Evolutionary conservation across 2,113 vertebrate genomes (phyloP), one percentile per base, ranked within the genome.

Genomic region (Dolichallabes microphthalmus): DNA sequence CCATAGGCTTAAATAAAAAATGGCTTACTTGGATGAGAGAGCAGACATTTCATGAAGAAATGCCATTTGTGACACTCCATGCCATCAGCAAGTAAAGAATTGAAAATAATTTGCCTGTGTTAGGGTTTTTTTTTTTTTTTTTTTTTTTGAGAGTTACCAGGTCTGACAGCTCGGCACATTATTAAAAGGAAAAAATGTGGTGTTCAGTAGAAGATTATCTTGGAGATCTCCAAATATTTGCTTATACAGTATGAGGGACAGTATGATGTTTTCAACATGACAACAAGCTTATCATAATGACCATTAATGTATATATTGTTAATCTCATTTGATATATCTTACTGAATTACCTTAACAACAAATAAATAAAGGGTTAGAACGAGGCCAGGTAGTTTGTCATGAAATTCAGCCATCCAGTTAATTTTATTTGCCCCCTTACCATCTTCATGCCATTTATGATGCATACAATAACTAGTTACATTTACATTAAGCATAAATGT

Each of bases 91-190:
- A 90, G 91, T 94, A 91, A 94, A 93, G 90, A 93, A 94, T 93
- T 89, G 93, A 93, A 92, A 92, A 91, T 93, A 95, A 95, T 95
- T 95, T 94, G 93, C 89, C 87, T 93, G 90, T 93, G 93, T 93
- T 90, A 94, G 88, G 90, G 92, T 89, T 92, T 63, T 27, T 82
- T 87, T 9, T 45, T 45, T 45, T 9, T 45, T 45, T 45, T 0
- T 45, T 45, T 45, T 35, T 35, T 35, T 35, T 1, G 32, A 64
- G 85, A 92, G 82, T 95, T 95, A 95, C 95, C 94, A 94, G 94
- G 93, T 93, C 92, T 94, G 94, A 95, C 94, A 94, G 91, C 87
- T 89, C 90, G 91, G 87, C 93, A 93, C 94, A 80, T 88, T 93
- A 90, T 84, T 86, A 30, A 85, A 74, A 50, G 50, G 32, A 1